Base-by-base conservation (phyloP, 2,888 invertebrate species). In the Phaonia tiefii region DNA sequence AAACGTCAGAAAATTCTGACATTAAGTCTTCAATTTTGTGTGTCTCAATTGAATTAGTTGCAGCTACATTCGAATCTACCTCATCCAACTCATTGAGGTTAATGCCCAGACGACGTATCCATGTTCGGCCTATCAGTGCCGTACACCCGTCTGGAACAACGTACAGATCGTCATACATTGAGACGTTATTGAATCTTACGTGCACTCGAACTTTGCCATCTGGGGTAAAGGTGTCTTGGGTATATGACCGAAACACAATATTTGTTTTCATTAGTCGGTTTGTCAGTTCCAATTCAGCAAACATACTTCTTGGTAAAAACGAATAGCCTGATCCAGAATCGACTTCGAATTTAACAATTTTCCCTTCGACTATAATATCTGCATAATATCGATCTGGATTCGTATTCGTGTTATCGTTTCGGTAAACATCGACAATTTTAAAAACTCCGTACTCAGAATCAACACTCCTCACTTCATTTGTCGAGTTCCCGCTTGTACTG, bases 311-410 rank as follows among this genome's bases (percentile, higher is more conserved):
- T 67, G 77, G 1, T 58, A 76, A n/a, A n/a, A n/a, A n/a, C n/a
- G n/a, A n/a, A n/a, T n/a, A n/a, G n/a, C n/a, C n/a, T n/a, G n/a
- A n/a, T 1, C 80, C 80, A 13, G 76, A 74, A n/a, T 71, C 49
- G 15, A 71, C 46, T 46, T 71, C 60, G 13, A 71, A 71, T 71
- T 49, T 58, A 8, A 80, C 49, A 15, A 49, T 22, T 65, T 56
- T 73, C 2, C 65, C 58, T 63, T 80, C 69, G 11, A 76, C 76
- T 8, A 20, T 31, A 58, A 79, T 71, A 1, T 39, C 44, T 0
- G 73, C 69, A 26, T 58, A 67, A 26, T 60, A 79, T 17, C 63
- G 46, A 17, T 67, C 54, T 26, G n/a, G n/a, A n/a, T n/a, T n/a
- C n/a, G n/a, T n/a, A n/a, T n/a, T n/a, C n/a, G n/a, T n/a, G n/a